phyloP scores from a whole-genome alignment of 2,888 invertebrate genomes.

The Crioceris asparagi region DNA sequence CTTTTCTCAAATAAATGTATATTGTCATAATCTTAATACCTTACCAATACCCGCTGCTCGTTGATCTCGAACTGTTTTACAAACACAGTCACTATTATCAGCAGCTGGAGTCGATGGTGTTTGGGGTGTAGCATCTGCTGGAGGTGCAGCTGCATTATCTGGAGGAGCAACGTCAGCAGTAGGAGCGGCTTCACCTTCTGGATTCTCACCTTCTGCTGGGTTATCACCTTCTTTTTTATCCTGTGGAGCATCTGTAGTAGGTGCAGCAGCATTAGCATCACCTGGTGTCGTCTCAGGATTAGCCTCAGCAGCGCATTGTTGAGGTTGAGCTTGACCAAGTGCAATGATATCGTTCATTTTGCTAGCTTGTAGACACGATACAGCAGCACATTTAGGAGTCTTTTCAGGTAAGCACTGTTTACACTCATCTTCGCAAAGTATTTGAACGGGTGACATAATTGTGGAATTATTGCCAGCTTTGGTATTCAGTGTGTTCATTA shows the following conservation, averaged over 20 bases:
- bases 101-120: no score
- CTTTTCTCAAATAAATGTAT: no score
- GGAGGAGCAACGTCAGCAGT: conserved; percentile 1
- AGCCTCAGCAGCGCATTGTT: conserved; percentile 5
- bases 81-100: no score
- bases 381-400: not conserved
- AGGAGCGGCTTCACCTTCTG: conserved; percentile 1
- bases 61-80: no score
- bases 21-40: no score
- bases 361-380: no score
- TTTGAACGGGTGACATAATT: not conserved
- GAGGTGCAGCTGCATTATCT: not conserved
- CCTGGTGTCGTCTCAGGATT: not conserved
- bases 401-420: not conserved
- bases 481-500: conserved; percentile 20
- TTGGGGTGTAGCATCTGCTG: not conserved
- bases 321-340: not conserved
- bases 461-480: no score
- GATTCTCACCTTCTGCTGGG: not conserved
- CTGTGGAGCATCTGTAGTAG: not conserved
- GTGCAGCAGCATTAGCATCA: not conserved
- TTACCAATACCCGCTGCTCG: no score
- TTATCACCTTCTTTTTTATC: not conserved
- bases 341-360: no score
- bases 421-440: conserved; percentile 1